Evolutionary conservation across 2,113 vertebrate genomes (phyloP), one percentile per base, ranked within the genome.

Genomic region (Garra rufa): DNA sequence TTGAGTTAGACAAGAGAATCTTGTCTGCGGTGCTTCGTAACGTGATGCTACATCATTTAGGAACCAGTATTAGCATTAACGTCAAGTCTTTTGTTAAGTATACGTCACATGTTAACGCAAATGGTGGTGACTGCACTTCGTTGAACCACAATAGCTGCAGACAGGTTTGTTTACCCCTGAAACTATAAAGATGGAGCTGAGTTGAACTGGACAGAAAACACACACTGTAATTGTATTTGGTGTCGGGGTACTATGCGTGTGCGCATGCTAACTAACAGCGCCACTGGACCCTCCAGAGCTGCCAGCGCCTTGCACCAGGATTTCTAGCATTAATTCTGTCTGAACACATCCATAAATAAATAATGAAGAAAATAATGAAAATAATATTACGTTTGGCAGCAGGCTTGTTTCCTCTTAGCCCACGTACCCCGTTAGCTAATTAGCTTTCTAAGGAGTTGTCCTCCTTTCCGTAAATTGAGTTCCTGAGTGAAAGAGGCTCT

Each of bases 301-400:
- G 77, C 91, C 93, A 93, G 91, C 90, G 89, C 92, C 93, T 90
- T 91, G 94, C 92, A 81, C 86, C 90, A 92, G 91, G 89, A 91
- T 92, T 92, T 92, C 91, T 91, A 92, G 94, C 93, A 93, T 94
- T 94, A 94, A 92, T 94, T 94, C 92, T 89, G 91, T 93, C 92
- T 92, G 92, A 94, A 94, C 91, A 92, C 91, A 94, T 94, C 90
- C 89, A 94, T 94, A 94, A 94, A 94, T 94, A 90, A 93, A 93
- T 94, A 93, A 94, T 93, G 91, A 94, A 95, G 93, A 92, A 93
- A 94, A 95, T 94, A 93, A 92, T 92, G 90, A 91, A 93, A 93
- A 92, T 74, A 83, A 94, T 94, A 94, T 93, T 93, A 92, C 92
- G 92, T 93, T 93, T 94, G 92, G 93, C 93, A 94, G 93, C 87